Conservation (phyloP, 2,113 vertebrate genomes). For the Dicaeum eximium region DNA sequence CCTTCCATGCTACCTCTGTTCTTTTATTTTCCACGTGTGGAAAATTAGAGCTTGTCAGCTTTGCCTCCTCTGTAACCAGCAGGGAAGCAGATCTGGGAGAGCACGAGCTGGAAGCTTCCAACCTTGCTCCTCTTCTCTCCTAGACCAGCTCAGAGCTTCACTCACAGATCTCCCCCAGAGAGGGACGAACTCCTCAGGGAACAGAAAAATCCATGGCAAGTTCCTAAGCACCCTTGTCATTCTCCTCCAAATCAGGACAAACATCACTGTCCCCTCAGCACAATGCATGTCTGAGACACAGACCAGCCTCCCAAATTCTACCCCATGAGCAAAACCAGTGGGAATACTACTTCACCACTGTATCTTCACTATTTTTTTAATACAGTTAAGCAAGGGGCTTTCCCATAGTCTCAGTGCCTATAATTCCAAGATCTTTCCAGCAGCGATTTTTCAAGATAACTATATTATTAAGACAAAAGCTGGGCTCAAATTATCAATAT, state of each 20-base stretch:
- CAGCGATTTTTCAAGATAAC: not conserved
- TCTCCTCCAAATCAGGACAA: not conserved
- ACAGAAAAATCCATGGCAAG: not conserved
- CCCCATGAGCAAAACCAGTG: not conserved
- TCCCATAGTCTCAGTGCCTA: not conserved
- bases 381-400: not conserved
- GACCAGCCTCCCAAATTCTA: not conserved
- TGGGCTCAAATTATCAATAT: not conserved
- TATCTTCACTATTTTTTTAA: not conserved
- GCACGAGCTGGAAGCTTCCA: not conserved
- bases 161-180: not conserved
- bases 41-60: not conserved
- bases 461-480: not conserved
- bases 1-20: not conserved
- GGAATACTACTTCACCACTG: not conserved
- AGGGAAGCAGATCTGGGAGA: not conserved
- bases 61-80: not conserved
- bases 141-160: not conserved
- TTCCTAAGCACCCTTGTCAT: fast-evolving
- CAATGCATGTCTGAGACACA: not conserved
- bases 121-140: not conserved
- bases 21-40: not conserved
- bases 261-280: not conserved
- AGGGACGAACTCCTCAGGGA: not conserved
- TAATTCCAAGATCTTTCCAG: not conserved